These are phyloP conservation scores for Diorhabda sublineata DNA, from an alignment of 1,140 invertebrate genomes.

Conservation along the genomic window DNA sequence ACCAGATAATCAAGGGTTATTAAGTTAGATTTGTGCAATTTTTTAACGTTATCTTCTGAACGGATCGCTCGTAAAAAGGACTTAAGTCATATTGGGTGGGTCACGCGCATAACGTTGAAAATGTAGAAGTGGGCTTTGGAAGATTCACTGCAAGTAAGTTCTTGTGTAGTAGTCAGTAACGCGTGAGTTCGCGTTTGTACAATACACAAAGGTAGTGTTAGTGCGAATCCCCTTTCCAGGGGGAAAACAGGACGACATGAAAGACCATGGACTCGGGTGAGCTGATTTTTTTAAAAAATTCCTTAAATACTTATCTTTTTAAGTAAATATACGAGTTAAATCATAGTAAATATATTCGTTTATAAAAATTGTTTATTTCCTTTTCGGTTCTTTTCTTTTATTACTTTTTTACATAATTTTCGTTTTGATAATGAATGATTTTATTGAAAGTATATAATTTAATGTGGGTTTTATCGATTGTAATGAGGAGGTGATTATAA, in stretches of 20 bases:
- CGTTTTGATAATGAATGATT: too few relatives aligned
- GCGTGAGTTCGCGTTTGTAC: conserved; percentile 42
- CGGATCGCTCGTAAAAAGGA: conserved; percentile 18
- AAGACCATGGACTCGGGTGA: conserved; percentile 43
- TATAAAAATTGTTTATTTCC: too few relatives aligned
- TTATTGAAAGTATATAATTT: too few relatives aligned
- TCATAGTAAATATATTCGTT: too few relatives aligned
- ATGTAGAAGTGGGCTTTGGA: conserved; percentile 35
- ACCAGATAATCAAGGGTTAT: not conserved
- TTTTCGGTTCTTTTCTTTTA: too few relatives aligned
- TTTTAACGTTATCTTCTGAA: conserved; percentile 21
- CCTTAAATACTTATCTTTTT: too few relatives aligned
- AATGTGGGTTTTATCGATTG: too few relatives aligned
- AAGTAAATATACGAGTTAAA: too few relatives aligned
- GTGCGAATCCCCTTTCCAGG: conserved; percentile 31
- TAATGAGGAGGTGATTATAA: too few relatives aligned
- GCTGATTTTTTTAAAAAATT: conserved; percentile 17
- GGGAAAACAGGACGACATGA: conserved; percentile 41
- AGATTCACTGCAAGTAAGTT: conserved; percentile 36
- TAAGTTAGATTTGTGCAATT: conserved; percentile 12
- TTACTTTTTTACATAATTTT: too few relatives aligned
- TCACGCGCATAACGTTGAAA: conserved; percentile 31
- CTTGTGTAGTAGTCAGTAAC: conserved; percentile 42
- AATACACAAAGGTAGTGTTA: conserved; percentile 37
- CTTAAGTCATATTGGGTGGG: conserved; percentile 25